Conservation (phyloP, 2,888 invertebrate genomes). For the Caenorhabditis sp. region DNA sequence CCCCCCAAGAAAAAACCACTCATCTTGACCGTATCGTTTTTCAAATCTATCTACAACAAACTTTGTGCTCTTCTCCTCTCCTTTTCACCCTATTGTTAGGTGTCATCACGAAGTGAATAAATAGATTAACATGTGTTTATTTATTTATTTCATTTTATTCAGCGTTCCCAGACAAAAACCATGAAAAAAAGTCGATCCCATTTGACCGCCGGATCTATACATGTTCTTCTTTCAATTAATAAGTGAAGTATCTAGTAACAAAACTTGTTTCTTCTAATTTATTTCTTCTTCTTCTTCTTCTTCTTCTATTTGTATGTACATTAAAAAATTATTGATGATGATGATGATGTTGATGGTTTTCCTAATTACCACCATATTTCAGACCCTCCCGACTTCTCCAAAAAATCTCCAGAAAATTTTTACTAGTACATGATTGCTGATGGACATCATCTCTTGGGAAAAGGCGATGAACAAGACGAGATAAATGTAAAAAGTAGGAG, state of each 20-base stretch:
- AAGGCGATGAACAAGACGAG: too few relatives aligned
- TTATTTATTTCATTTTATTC: not conserved
- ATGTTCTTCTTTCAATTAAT: too few relatives aligned
- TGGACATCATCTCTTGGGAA: not conserved
- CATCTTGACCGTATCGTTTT: not conserved
- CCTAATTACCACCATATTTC: not conserved
- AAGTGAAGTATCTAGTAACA: too few relatives aligned
- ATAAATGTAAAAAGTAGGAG: not conserved
- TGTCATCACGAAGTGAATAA: not conserved
- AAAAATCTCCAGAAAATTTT: too few relatives aligned
- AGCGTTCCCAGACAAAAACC: not conserved
- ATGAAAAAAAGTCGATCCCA: too few relatives aligned
- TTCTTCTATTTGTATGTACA: not conserved
- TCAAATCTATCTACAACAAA: not conserved
- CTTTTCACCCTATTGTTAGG: not conserved
- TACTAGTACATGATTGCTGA: too few relatives aligned
- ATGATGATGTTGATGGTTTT: not conserved
- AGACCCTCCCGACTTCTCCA: too few relatives aligned
- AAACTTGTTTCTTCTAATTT: too few relatives aligned
- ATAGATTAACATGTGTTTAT: not conserved
- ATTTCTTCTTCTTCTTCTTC: not conserved
- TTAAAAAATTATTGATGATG: not conserved
- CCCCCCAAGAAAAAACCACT: not conserved
- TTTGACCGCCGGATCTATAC: too few relatives aligned
- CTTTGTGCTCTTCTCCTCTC: not conserved